A percentile compares a stretch with the other conserved stretches of the same genome.
Evolutionary conservation across 2,888 invertebrate species (phyloP).

Genomic region (Erebia aethiops): DNA sequence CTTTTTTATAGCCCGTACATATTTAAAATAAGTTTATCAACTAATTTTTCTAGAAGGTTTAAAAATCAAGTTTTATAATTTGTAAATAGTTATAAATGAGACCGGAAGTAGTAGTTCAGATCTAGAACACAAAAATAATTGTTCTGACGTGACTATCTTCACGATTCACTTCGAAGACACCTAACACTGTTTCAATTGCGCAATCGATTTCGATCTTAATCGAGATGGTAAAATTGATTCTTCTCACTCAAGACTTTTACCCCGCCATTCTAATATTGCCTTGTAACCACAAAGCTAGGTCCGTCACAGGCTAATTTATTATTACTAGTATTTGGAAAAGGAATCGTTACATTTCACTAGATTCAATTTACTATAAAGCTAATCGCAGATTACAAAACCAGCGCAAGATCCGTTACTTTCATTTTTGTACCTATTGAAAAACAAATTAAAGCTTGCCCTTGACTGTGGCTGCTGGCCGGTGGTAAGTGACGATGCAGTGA

Average conservation of each 20-base stretch:
- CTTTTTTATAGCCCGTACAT: too few relatives aligned
- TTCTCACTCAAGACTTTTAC: conserved; percentile 8
- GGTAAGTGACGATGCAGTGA: too few relatives aligned
- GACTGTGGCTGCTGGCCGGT: too few relatives aligned
- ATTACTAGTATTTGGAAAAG: conserved; percentile 27
- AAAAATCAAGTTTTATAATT: too few relatives aligned
- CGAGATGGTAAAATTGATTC: conserved; percentile 28
- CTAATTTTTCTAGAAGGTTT: too few relatives aligned
- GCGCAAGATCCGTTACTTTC: background rate
- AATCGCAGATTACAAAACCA: background rate
- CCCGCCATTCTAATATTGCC: conserved; percentile 29
- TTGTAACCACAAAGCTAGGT: conserved; percentile 27
- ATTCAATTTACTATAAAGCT: background rate
- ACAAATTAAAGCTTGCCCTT: too few relatives aligned
- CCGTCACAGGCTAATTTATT: conserved; percentile 20
- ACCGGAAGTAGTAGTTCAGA: background rate
- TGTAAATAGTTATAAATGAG: too few relatives aligned
- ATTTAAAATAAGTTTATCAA: too few relatives aligned
- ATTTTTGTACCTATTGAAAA: too few relatives aligned
- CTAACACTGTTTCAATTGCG: background rate
- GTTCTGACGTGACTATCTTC: background rate
- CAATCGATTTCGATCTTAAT: conserved; percentile 21
- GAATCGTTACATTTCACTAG: conserved; percentile 25
- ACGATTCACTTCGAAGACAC: conserved; percentile 1
- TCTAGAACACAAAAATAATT: background rate